Percentiles rank a stretch among this genome's conserved stretches.
Evolutionary conservation across 1,140 invertebrate species (phyloP).

Genomic region (Zaprionus ghesquierei): DNA sequence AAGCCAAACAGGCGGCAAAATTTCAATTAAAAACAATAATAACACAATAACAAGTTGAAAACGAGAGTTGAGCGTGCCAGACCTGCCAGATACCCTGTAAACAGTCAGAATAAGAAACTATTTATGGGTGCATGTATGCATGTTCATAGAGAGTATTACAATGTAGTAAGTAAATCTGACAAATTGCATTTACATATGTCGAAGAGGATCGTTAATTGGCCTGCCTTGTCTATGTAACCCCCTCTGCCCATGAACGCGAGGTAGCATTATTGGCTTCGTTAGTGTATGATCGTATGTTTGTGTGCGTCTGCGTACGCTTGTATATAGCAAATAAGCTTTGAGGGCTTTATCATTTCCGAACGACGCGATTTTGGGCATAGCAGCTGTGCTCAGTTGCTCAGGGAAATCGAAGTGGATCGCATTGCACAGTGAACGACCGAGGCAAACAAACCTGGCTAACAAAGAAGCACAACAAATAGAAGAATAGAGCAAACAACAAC

Average conservation of each 20-base stretch:
- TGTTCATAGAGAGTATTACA: too few species aligned
- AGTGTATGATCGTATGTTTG: background rate
- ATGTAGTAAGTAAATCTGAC: too few species aligned
- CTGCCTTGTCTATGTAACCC: background rate
- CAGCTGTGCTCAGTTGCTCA: slow-evolving; percentile 25
- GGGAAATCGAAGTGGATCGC: slow-evolving; percentile 11
- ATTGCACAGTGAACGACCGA: background rate
- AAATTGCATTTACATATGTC: too few species aligned
- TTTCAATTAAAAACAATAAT: background rate
- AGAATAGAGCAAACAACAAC: background rate
- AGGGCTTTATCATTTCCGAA: slow-evolving; percentile 39
- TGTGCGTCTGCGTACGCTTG: background rate
- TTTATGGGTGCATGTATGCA: too few species aligned
- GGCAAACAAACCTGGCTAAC: background rate
- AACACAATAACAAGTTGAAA: background rate
- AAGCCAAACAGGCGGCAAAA: background rate
- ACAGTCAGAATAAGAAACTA: too few species aligned
- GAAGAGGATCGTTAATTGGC: background rate
- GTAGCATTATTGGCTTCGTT: background rate
- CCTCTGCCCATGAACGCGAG: background rate
- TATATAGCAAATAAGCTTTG: slow-evolving; percentile 29
- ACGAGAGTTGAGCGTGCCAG: background rate
- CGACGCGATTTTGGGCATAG: slow-evolving; percentile 17
- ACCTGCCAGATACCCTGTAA: background rate
- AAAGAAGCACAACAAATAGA: too few species aligned